These are phyloP conservation scores for Homarus americanus DNA, from an alignment of 1,140 invertebrate species.

Conservation along the genomic window DNA sequence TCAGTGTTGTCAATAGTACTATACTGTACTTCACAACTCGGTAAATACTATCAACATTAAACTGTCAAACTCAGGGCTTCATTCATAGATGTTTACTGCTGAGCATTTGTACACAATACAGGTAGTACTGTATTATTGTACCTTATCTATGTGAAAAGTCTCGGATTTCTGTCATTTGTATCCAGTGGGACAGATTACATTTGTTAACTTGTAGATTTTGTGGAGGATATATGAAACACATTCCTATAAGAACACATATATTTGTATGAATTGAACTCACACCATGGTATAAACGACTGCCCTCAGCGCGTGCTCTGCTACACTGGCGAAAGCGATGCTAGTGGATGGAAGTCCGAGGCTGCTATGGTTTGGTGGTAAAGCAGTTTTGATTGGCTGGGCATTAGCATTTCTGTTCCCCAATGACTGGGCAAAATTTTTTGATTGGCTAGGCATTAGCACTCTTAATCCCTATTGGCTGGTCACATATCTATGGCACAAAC, in stretches of 20 bases:
- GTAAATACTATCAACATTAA: too few relatives aligned
- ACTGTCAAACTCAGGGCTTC: too few relatives aligned
- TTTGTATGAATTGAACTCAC: constrained; percentile 72
- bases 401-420: constrained; percentile 35
- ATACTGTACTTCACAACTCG: too few relatives aligned
- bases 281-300: constrained; percentile 69
- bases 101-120: too few relatives aligned
- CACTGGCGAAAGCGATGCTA: constrained; percentile 62
- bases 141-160: too few relatives aligned
- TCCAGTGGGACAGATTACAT: too few relatives aligned
- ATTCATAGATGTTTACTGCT: too few relatives aligned
- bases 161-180: too few relatives aligned
- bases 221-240: constrained; percentile 10
- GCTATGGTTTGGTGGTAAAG: constrained; percentile 40
- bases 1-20: too few relatives aligned
- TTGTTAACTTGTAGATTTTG: too few relatives aligned
- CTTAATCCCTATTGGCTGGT: constrained; percentile 55
- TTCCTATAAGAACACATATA: constrained; percentile 67
- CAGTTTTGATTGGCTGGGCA: constrained; percentile 65
- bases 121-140: too few relatives aligned
- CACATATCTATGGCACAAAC: constrained; percentile 65
- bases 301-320: constrained; percentile 67
- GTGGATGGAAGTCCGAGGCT: constrained; percentile 67
- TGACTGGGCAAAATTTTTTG: constrained; percentile 49
- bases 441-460: constrained; percentile 56